Evolutionary conservation across 2,797 vertebrate species (phyloP).

Genomic region (Amblyopsis hoosieri): DNA sequence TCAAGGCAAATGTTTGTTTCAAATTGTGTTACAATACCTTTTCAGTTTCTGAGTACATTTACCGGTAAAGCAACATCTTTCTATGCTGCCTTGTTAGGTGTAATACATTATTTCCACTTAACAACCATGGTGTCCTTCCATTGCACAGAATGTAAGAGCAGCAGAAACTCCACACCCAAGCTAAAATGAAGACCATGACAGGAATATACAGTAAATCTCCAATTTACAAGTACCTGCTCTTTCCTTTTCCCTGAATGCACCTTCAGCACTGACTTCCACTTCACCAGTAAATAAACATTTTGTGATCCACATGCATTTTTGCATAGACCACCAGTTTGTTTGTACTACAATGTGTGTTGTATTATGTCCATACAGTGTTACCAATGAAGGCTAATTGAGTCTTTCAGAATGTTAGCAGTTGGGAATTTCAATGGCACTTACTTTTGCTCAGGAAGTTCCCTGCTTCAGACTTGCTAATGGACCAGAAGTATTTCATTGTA

Average conservation of each 20-base stretch:
- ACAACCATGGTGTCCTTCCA: constrained; percentile 10
- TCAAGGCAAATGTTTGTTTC: too few relatives aligned
- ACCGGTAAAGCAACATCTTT: too few relatives aligned
- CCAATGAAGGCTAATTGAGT: constrained; percentile 6
- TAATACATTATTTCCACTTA: neutral
- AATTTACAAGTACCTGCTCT: neutral
- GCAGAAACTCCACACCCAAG: constrained; percentile 55
- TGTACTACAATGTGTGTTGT: constrained; percentile 23
- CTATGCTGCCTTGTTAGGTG: neutral
- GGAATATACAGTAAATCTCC: too few relatives aligned
- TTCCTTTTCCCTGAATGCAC: constrained; percentile 10
- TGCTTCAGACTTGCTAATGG: constrained; percentile 15
- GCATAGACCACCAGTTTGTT: constrained; percentile 15
- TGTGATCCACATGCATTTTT: constrained; percentile 33
- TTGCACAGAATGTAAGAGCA: constrained; percentile 52
- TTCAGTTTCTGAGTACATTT: too few relatives aligned
- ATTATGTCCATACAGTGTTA: constrained; percentile 19
- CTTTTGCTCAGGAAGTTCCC: constrained; percentile 26
- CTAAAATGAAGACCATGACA: constrained; percentile 22
- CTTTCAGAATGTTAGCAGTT: neutral
- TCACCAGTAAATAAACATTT: constrained; percentile 28
- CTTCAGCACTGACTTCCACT: constrained; percentile 37
- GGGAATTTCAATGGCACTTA: constrained; percentile 5
- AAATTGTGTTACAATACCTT: too few relatives aligned
- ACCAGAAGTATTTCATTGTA: constrained; percentile 18